A percentile compares a stretch with the other conserved stretches of the same genome.
phyloP scores from a whole-genome alignment of 2,797 vertebrate species.

The Enteromius radiatus region DNA sequence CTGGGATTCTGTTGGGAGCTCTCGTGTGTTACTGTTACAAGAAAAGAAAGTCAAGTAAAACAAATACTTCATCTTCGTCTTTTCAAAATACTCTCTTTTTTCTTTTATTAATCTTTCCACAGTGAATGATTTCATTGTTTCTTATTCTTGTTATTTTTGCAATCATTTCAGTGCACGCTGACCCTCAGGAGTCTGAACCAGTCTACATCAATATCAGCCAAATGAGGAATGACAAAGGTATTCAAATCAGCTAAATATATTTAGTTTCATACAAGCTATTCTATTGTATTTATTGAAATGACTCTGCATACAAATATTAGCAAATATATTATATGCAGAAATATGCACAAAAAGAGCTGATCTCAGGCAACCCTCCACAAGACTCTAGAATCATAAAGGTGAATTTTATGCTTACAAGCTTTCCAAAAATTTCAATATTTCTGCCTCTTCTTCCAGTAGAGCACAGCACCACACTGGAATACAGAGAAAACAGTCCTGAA shows the following conservation, averaged over 20 bases:
- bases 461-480: background rate
- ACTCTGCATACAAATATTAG: background rate
- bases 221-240: conserved; percentile 21
- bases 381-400: background rate
- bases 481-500: background rate
- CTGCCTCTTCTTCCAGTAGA: background rate
- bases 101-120: background rate
- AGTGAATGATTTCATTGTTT: background rate
- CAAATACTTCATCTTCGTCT: background rate
- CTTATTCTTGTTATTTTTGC: background rate
- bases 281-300: background rate
- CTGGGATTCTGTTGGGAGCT: conserved; percentile 30
- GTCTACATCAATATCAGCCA: conserved; percentile 32
- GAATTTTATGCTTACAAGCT: background rate
- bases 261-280: background rate
- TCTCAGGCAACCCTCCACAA: background rate
- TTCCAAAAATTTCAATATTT: background rate
- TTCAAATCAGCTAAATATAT: background rate
- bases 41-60: conserved; percentile 38
- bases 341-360: background rate
- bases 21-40: conserved; percentile 42
- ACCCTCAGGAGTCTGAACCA: conserved; percentile 13
- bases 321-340: too few relatives aligned
- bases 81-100: background rate
- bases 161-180: background rate